Conservation (phyloP, 1,140 invertebrate species). For the Choristoneura fumiferana region DNA sequence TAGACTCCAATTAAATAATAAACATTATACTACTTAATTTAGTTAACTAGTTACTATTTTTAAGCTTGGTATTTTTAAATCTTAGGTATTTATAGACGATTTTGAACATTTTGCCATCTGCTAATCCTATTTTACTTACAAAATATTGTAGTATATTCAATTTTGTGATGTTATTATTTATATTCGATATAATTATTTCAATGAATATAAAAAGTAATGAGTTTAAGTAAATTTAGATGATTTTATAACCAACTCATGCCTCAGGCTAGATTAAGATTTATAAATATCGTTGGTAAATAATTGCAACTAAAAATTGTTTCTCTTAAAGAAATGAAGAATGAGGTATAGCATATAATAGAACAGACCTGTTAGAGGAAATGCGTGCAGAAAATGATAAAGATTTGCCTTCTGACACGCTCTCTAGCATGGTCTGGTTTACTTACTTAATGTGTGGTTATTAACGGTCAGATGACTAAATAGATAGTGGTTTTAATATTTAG, state of each 20-base stretch:
- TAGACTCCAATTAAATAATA: no score
- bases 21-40: no score
- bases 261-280: neutral
- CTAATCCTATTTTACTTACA: no score
- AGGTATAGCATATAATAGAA: conserved; percentile 32
- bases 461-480: no score
- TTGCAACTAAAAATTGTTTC: conserved; percentile 15
- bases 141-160: no score
- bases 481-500: neutral
- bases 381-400: conserved; percentile 53
- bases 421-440: conserved; percentile 25
- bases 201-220: no score
- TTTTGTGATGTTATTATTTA: no score
- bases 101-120: no score
- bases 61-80: no score
- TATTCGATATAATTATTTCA: no score
- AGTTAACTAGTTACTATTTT: no score
- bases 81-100: no score
- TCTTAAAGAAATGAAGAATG: conserved; percentile 23
- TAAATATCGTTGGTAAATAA: neutral
- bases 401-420: conserved; percentile 34
- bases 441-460: conserved; percentile 11
- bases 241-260: neutral
- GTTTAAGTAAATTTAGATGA: conserved; percentile 4
- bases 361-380: conserved; percentile 50